These are phyloP conservation scores for Limnodromus scolopaceus DNA, from an alignment of 2,797 vertebrate species.

Conservation along the genomic window DNA sequence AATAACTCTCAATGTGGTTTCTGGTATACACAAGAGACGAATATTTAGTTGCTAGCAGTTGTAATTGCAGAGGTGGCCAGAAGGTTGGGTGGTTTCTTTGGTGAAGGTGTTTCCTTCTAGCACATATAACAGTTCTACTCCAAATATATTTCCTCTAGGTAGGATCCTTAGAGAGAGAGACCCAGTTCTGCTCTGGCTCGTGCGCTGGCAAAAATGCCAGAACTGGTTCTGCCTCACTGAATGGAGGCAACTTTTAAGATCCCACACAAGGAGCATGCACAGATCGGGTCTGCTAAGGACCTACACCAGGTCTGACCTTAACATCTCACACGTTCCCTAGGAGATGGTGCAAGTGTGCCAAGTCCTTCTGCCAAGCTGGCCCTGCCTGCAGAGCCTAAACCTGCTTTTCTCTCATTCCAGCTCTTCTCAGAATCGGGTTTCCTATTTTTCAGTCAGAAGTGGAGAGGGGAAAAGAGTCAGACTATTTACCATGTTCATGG, in stretches of 20 bases:
- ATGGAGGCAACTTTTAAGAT: not conserved
- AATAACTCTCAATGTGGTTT: not conserved
- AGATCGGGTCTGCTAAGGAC: not conserved
- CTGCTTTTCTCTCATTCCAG: not conserved
- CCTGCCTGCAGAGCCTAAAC: not conserved
- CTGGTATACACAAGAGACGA: not conserved
- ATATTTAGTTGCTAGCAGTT: not conserved
- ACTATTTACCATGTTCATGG: not conserved
- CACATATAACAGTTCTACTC: not conserved
- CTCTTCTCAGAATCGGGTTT: not conserved
- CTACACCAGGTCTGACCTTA: not conserved
- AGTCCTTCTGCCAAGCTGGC: conserved; percentile 14
- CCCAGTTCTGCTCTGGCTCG: not conserved
- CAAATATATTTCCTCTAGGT: not conserved
- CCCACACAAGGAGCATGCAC: not conserved
- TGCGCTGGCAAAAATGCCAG: not conserved
- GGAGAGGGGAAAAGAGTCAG: not conserved
- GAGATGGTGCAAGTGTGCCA: not conserved
- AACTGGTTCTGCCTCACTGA: accelerated
- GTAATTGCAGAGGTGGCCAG: not conserved
- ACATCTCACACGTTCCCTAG: not conserved
- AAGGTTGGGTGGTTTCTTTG: not conserved
- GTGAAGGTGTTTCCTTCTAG: not conserved
- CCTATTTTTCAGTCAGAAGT: not conserved
- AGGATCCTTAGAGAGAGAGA: not conserved